These are phyloP conservation scores for Pseudomugil tenellus DNA, from an alignment of 2,797 vertebrate species.

Conservation along the genomic window DNA sequence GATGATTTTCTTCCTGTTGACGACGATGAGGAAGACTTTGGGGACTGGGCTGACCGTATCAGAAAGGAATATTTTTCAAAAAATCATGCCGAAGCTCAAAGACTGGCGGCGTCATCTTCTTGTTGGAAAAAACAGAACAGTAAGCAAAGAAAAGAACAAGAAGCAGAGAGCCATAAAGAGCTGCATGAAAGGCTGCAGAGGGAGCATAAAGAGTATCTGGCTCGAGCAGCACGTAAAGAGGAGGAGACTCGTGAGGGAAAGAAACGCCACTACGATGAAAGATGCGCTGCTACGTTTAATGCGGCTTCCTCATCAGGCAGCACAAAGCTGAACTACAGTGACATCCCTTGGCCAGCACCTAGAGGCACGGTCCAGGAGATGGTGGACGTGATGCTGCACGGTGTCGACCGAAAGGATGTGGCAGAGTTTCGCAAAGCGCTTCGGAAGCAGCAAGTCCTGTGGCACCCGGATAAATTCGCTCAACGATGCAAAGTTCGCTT, in stretches of 20 bases:
- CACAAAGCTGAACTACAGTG: conserved; percentile 79
- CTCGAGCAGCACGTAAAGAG: conserved; percentile 80
- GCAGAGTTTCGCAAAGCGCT: conserved; percentile 81
- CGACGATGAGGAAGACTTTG: conserved; percentile 81
- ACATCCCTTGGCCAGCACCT: conserved; percentile 89
- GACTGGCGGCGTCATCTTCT: conserved; percentile 43
- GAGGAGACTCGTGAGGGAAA: conserved; percentile 79
- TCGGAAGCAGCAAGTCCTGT: conserved; percentile 85
- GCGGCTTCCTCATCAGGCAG: conserved; percentile 6
- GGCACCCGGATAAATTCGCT: conserved; percentile 91
- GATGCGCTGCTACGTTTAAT: conserved; percentile 73
- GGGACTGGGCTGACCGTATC: conserved; percentile 84
- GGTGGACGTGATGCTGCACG: conserved; percentile 86
- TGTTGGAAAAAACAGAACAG: conserved; percentile 49
- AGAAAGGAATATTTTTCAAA: conserved; percentile 82
- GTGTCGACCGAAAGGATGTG: conserved; percentile 78
- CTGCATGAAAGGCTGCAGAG: conserved; percentile 70
- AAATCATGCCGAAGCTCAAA: conserved; percentile 72
- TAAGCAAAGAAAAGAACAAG: conserved; percentile 47
- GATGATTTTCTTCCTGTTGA: conserved; percentile 78
- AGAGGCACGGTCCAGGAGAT: conserved; percentile 85
- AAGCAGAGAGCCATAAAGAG: conserved; percentile 58
- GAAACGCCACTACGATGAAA: conserved; percentile 78
- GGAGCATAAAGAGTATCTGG: conserved; percentile 84
- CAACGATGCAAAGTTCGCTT: conserved; percentile 88